phyloP scores from a whole-genome alignment of 2,797 vertebrate species.

The Enteromius fasciolatus region DNA sequence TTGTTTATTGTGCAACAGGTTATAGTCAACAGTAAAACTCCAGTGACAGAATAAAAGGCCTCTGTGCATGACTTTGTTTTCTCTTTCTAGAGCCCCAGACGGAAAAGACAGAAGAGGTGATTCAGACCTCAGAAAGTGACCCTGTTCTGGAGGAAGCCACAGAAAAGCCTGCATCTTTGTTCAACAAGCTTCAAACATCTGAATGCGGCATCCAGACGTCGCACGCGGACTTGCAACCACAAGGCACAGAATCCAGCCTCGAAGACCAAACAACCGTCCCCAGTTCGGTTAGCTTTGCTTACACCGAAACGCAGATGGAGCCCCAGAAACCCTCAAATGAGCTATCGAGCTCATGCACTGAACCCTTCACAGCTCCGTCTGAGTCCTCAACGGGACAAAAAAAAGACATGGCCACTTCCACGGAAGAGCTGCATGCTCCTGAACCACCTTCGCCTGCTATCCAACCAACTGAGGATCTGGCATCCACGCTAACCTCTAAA shows the following conservation, averaged over 20 bases:
- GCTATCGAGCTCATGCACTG: slow-evolving; percentile 50
- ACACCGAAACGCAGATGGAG: slow-evolving; percentile 40
- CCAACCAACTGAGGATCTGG: slow-evolving; percentile 26
- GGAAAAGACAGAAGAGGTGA: slow-evolving; percentile 6
- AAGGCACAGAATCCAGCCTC: not conserved
- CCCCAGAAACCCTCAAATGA: not conserved
- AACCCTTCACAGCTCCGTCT: slow-evolving; percentile 39
- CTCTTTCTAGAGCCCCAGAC: slow-evolving; percentile 16
- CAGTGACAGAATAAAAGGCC: not conserved
- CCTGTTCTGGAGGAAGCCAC: slow-evolving; percentile 5
- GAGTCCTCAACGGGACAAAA: slow-evolving; percentile 51
- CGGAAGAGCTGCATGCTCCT: slow-evolving; percentile 62
- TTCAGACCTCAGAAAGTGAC: slow-evolving; percentile 25
- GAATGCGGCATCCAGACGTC: slow-evolving; percentile 37
- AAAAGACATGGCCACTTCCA: slow-evolving; percentile 71
- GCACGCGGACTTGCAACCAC: slow-evolving; percentile 25
- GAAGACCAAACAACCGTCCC: slow-evolving; percentile 45
- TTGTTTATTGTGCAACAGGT: not conserved
- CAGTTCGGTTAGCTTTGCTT: not conserved
- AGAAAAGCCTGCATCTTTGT: not conserved
- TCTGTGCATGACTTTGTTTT: slow-evolving; percentile 13
- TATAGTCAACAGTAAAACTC: not conserved
- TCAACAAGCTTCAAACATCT: slow-evolving; percentile 9
- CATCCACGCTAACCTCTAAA: slow-evolving; percentile 49
- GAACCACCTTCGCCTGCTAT: slow-evolving; percentile 46